Base-by-base conservation (phyloP, 2,797 vertebrate genomes). In the Rhinophrynus dorsalis region DNA sequence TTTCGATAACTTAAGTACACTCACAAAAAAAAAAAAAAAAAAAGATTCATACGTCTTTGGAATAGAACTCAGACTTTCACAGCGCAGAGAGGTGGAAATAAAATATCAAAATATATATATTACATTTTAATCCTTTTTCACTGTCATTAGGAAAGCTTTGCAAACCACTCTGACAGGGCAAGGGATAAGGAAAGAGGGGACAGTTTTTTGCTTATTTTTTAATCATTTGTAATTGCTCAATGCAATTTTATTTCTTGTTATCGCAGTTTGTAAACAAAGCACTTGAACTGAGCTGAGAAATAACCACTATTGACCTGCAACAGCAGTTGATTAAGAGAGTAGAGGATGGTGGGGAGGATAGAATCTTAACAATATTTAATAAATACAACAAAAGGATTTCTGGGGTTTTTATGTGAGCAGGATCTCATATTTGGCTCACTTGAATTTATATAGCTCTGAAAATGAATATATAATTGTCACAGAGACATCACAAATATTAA, bases 101-200 rank as follows among this genome's bases (percentile, higher is more conserved):
- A 64, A 93, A 92, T 89, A 90, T 83, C 92, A 90, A 94, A 90
- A 94, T 94, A 97, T 96, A 98, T 98, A 98, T 97, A 99, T 99
- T 96, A 99, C 93, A 85, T 88, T 89, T 82, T 54, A 66, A 73
- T 44, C 54, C 69, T 45, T 65, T 45, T 58, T 52, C 29, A 7
- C 10, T 51, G 60, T 45, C 61, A 64, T 13, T 50, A 21, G 44
- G 21, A 15, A 58, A 32, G 11, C 30, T 24, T n/a, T 26, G 10
- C 17, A 17, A 17, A 18, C 5, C 54, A 21, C 9, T 10, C 26
- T 35, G 29, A 30, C 30, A 48, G 32, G 11, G n/a, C 10, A 17
- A 15, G 45, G 48, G 29, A 37, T 30, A 11, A 13, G 20, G 56
- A 35, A 54, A 54, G 44, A 45, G 30, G 56, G 6, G 45, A 58